Evolutionary conservation across 1,140 invertebrate species (phyloP), one percentile per base, ranked within the genome.

Genomic region (Mylabris phalerata): DNA sequence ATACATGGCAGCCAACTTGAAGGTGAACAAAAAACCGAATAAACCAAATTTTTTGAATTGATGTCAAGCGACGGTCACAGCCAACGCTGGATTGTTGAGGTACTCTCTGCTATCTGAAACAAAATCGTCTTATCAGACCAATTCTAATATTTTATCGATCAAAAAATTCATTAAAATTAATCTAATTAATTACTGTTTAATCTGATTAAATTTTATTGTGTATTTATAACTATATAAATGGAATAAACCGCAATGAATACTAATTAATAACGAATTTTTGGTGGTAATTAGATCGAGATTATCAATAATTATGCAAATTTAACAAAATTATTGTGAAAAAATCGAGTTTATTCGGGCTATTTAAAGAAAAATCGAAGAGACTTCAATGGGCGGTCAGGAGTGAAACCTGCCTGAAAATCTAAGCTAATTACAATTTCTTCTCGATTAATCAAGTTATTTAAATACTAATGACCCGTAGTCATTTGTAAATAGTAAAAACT

Each of bases 41-140:
- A 44, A 47, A 48, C 38, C 55, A 46, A 45, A 50, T 52, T 60
- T 59, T 57, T 54, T 25, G 40, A 9, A n/a, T 27, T 19, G 13
- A 9, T 56, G 59, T 52, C 7, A 57, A 54, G 61, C 65, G 65
- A 62, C 65, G 65, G 62, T 32, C 43, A 41, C 40, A 52, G 59
- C 43, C 26, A 51, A 51, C 48, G 49, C 32, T 32, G 4, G 32
- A 32, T 51, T 44, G 50, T 44, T 52, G 50, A 19, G 57, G 39
- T 49, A 39, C 39, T 13, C 32, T 44, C 57, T 32, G 43, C 52
- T 59, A 62, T 59, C 61, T 62, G 57, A 54, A 62, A 61, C 41
- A 48, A 60, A 48, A 32, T 32, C 27, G 40, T 43, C 9, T 49
- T 60, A 60, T 60, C 58, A 60, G 50, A 46, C 13, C 32, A 32